A percentile compares a stretch with the other conserved stretches of the same genome.
Evolutionary conservation across 2,113 vertebrate species (phyloP).

Genomic region (Dasyurus viverrinus): DNA sequence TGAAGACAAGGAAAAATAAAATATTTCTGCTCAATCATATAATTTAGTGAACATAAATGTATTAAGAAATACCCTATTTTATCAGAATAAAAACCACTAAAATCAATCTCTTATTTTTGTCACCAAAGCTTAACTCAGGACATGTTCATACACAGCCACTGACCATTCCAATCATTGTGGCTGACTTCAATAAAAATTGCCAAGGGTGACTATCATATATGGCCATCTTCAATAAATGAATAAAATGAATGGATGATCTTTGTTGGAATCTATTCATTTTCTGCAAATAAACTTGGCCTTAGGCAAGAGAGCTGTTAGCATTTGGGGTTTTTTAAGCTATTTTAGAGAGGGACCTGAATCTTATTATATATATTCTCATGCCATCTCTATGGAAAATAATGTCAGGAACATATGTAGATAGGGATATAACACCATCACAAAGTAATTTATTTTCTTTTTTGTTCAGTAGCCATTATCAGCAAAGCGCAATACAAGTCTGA

Average conservation of each 20-base stretch:
- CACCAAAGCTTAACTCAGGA: conserved; percentile 35
- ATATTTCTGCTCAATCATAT: neutral
- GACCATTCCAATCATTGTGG: conserved; percentile 12
- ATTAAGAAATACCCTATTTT: conserved; percentile 43
- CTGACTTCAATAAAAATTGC: neutral
- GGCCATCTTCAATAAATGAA: neutral
- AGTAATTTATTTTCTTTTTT: neutral
- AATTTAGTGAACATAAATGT: conserved; percentile 14
- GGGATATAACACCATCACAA: no score
- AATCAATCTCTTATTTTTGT: neutral
- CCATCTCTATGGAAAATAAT: neutral
- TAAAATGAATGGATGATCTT: neutral
- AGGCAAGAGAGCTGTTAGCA: neutral
- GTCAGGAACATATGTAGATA: neutral
- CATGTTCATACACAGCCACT: neutral
- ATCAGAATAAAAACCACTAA: conserved; percentile 17
- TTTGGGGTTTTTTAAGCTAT: neutral
- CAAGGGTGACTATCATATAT: conserved; percentile 6
- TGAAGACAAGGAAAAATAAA: conserved; percentile 17
- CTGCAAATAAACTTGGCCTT: neutral
- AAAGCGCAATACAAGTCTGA: neutral
- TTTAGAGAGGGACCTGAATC: neutral
- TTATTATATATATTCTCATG: neutral
- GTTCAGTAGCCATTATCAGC: neutral
- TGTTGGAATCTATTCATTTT: neutral